phyloP scores from a whole-genome alignment of 2,888 invertebrate genomes.

The Ommatoiulus sabulosus region DNA sequence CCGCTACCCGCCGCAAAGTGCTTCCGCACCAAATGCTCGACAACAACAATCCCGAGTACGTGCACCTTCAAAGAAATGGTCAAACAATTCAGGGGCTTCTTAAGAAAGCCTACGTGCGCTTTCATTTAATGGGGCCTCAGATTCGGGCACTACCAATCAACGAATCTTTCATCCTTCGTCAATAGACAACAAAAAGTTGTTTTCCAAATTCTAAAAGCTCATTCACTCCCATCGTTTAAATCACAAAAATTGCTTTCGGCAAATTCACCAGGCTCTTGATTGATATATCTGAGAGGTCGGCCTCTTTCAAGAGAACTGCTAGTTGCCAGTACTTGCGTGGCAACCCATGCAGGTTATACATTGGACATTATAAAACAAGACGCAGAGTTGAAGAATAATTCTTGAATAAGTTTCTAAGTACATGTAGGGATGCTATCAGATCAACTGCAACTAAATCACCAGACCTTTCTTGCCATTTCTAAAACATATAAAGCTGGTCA shows the following conservation, averaged over 20 bases:
- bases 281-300: not conserved
- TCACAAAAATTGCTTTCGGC: not conserved
- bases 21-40: constrained; percentile 37
- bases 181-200: constrained; percentile 6
- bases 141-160: constrained; percentile 30
- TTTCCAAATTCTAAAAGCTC: not conserved
- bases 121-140: constrained; percentile 4
- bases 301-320: not conserved
- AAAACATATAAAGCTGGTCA: no score
- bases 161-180: not conserved
- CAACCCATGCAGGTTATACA: not conserved
- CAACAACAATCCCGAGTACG: not conserved
- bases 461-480: no score
- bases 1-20: constrained; percentile 16
- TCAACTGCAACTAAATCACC: no score
- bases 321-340: not conserved
- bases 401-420: no score
- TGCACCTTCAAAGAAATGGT: constrained; percentile 45
- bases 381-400: not conserved
- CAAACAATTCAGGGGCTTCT: constrained; percentile 35
- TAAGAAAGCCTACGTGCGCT: constrained; percentile 42
- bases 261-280: not conserved
- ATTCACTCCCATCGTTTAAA: not conserved
- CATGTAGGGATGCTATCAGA: no score
- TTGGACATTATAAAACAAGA: not conserved